Conservation (phyloP, 2,797 vertebrate species). For the Schizopygopsis malacanthus region DNA sequence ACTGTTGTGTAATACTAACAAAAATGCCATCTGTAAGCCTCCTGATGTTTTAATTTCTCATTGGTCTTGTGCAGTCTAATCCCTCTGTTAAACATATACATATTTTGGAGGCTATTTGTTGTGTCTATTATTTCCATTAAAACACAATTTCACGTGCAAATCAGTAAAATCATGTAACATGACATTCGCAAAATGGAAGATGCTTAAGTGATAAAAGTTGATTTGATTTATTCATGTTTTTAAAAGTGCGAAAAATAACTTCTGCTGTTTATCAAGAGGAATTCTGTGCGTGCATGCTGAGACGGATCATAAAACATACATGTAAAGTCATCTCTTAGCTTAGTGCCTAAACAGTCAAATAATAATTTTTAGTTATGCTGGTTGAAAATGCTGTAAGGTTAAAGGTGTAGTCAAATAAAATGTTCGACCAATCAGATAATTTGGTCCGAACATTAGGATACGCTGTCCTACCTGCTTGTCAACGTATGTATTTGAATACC, state of each 20-base stretch:
- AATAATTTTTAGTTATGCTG: too few relatives aligned
- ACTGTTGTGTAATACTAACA: conserved; percentile 8
- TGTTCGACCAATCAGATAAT: too few relatives aligned
- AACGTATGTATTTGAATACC: too few relatives aligned
- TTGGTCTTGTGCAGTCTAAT: not conserved
- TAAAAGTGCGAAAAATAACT: not conserved
- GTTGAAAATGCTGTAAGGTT: too few relatives aligned
- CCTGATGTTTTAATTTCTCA: not conserved
- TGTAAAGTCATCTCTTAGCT: too few relatives aligned
- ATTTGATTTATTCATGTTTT: not conserved
- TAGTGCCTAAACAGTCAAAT: too few relatives aligned
- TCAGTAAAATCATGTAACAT: not conserved
- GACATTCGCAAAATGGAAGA: not conserved
- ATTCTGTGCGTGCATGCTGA: not conserved
- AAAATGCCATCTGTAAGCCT: not conserved
- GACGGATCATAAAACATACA: too few relatives aligned
- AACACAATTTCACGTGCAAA: not conserved
- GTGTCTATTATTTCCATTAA: not conserved
- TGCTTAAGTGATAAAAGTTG: not conserved
- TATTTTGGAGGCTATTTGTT: not conserved
- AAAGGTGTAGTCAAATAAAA: too few relatives aligned
- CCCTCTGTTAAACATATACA: not conserved
- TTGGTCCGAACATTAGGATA: too few relatives aligned
- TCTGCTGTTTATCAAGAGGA: not conserved
- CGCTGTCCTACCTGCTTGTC: too few relatives aligned